Evolutionary conservation across 2,113 vertebrate species (phyloP).

Genomic region (Dasyprocta punctata): DNA sequence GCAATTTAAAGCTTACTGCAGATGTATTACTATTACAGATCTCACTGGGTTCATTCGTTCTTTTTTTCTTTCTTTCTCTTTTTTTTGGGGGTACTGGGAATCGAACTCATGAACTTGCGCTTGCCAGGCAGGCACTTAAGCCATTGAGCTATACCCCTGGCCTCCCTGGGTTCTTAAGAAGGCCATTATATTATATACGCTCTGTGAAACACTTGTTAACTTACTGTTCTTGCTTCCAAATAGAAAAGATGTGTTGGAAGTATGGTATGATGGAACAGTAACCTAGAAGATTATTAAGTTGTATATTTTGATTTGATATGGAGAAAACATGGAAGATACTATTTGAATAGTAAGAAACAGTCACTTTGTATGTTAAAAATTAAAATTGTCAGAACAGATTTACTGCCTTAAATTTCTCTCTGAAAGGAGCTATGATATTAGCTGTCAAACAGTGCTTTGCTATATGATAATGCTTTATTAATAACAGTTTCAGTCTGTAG

Average conservation of each 20-base stretch:
- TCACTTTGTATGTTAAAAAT: not conserved
- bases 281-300: not conserved
- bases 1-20: slow-evolving; percentile 2
- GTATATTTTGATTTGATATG: not conserved
- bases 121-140: too few relatives aligned
- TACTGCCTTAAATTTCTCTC: not conserved
- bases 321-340: not conserved
- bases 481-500: not conserved
- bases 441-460: not conserved
- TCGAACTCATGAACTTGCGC: too few relatives aligned
- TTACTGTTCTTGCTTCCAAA: slow-evolving; percentile 44
- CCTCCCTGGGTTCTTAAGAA: not conserved
- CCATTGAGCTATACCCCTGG: too few relatives aligned
- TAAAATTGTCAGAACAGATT: not conserved
- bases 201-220: slow-evolving; percentile 8
- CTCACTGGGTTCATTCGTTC: not conserved
- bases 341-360: slow-evolving; percentile 3
- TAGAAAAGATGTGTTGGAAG: slow-evolving; percentile 20
- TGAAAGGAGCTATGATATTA: not conserved
- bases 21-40: not conserved
- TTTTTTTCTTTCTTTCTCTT: too few relatives aligned
- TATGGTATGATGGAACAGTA: not conserved
- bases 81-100: too few relatives aligned
- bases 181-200: not conserved
- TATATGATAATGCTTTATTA: not conserved